Percentiles rank a stretch among this genome's conserved stretches.
Conservation (phyloP, 2,113 vertebrate genomes). For the Verasper variegatus region DNA sequence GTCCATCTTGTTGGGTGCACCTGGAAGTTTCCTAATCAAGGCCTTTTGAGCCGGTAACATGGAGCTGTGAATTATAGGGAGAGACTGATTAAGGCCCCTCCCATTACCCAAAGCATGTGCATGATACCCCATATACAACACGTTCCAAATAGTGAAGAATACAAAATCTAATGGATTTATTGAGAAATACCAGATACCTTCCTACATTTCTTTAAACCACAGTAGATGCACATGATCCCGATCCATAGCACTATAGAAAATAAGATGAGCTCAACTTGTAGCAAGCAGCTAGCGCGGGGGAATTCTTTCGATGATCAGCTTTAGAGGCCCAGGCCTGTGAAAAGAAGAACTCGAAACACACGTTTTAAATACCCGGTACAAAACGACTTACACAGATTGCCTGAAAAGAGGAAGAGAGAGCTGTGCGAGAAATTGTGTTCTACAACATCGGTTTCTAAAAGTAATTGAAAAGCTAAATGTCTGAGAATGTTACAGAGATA, state of each 20-base stretch:
- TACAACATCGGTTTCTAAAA: slow-evolving; percentile 31
- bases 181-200: slow-evolving; percentile 74
- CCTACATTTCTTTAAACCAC: slow-evolving; percentile 68
- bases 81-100: slow-evolving; percentile 77
- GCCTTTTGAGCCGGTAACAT: slow-evolving; percentile 63
- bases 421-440: slow-evolving; percentile 82
- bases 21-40: slow-evolving; percentile 69
- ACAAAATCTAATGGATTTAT: slow-evolving; percentile 26
- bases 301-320: slow-evolving; percentile 65
- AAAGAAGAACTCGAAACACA: slow-evolving; percentile 80
- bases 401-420: slow-evolving; percentile 85
- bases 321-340: slow-evolving; percentile 76
- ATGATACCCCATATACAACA: slow-evolving; percentile 52
- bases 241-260: slow-evolving; percentile 67
- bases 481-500: slow-evolving; percentile 73
- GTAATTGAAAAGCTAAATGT: neutral
- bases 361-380: slow-evolving; percentile 69
- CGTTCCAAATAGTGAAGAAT: neutral
- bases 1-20: slow-evolving; percentile 63
- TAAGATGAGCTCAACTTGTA: slow-evolving; percentile 63
- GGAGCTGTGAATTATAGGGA: slow-evolving; percentile 84
- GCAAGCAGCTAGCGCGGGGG: slow-evolving; percentile 56
- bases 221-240: slow-evolving; percentile 56
- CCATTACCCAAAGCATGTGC: too few relatives aligned
- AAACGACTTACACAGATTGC: slow-evolving; percentile 77